Evolutionary conservation across 2,888 invertebrate species (phyloP).

Genomic region (Thera obeliscata): DNA sequence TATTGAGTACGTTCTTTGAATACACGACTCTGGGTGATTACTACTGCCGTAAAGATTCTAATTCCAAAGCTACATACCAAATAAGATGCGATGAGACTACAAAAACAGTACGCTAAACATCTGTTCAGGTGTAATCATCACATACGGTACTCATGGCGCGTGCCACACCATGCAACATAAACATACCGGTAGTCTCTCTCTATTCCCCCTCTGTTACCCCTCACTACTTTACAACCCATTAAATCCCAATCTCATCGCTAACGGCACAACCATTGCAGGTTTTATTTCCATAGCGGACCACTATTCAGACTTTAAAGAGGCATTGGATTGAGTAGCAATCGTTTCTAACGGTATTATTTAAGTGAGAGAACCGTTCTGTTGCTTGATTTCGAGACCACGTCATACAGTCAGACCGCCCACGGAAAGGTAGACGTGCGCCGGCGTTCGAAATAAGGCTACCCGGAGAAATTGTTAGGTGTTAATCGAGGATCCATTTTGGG

Average conservation of each 20-base stretch:
- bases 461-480: conserved; percentile 62
- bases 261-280: conserved; percentile 54
- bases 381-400: conserved; percentile 75
- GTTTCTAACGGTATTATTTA: conserved; percentile 46
- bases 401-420: conserved; percentile 79
- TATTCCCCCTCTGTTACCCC: conserved; percentile 58
- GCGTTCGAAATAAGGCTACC: conserved; percentile 52
- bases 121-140: conserved; percentile 66
- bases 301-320: conserved; percentile 48
- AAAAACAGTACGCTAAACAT: conserved; percentile 59
- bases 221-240: conserved; percentile 48
- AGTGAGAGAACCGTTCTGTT: conserved; percentile 58
- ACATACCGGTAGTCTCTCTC: conserved; percentile 56
- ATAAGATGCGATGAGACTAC: conserved; percentile 37
- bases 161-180: conserved; percentile 68
- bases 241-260: conserved; percentile 32
- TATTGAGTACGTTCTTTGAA: conserved; percentile 35
- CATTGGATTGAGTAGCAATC: conserved; percentile 59
- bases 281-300: conserved; percentile 22
- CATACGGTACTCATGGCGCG: conserved; percentile 63
- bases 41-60: conserved; percentile 24
- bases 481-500: conserved; percentile 57
- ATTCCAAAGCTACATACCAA: conserved; percentile 13
- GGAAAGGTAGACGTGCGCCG: conserved; percentile 72
- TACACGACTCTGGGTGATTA: neutral